These are phyloP conservation scores for Stictonetta naevosa DNA, from an alignment of 2,113 vertebrate species.

Conservation along the genomic window DNA sequence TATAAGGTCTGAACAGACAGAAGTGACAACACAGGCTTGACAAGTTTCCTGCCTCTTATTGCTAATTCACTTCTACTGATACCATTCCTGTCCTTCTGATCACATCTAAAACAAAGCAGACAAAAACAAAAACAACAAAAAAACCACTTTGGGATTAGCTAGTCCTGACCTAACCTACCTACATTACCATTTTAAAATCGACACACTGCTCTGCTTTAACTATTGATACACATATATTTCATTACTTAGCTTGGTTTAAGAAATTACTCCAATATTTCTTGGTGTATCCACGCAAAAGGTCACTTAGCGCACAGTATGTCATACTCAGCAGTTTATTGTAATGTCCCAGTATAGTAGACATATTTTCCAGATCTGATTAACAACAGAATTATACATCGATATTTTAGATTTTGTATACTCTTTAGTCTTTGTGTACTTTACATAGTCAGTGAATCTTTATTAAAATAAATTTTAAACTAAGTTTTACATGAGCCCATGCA, in stretches of 20 bases:
- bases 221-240: constrained; percentile 22
- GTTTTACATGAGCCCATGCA: background rate
- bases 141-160: constrained; percentile 17
- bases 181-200: constrained; percentile 11
- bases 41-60: constrained; percentile 43
- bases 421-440: background rate
- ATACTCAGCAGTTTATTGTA: background rate
- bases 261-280: background rate
- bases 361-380: background rate
- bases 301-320: background rate
- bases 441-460: background rate
- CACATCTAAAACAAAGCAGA: background rate
- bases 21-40: constrained; percentile 20
- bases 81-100: background rate
- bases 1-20: constrained; percentile 21
- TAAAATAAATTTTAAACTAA: background rate
- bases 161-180: constrained; percentile 15
- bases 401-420: background rate
- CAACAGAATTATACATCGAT: background rate
- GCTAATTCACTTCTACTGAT: constrained; percentile 33
- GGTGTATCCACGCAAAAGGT: background rate
- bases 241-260: constrained; percentile 32
- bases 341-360: background rate
- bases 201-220: background rate
- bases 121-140: background rate